Percentiles rank a stretch among this genome's conserved stretches.
Conservation (phyloP, 2,113 vertebrate genomes). For the Myrmecobius fasciatus region DNA sequence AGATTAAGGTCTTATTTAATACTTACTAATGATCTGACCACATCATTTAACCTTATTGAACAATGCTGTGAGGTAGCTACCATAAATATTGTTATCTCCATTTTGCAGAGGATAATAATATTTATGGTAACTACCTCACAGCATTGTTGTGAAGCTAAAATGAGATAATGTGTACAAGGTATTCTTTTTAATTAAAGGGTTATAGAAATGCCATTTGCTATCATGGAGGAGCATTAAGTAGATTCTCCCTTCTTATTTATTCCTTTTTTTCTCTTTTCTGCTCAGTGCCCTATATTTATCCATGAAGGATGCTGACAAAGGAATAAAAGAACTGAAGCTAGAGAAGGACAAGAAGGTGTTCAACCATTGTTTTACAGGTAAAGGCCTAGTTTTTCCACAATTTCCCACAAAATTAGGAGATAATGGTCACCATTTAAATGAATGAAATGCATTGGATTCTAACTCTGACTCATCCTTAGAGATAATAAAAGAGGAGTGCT, state of each 20-base stretch:
- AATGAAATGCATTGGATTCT: not conserved
- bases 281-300: slow-evolving; percentile 90
- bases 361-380: slow-evolving; percentile 97
- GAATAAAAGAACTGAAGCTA: slow-evolving; percentile 92
- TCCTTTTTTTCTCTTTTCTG: slow-evolving; percentile 46
- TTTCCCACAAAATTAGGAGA: not conserved
- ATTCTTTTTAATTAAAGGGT: not conserved
- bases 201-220: not conserved
- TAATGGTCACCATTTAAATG: not conserved
- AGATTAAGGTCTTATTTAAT: not conserved
- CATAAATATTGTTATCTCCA: no score
- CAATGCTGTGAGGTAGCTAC: no score
- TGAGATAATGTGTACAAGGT: not conserved
- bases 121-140: not conserved
- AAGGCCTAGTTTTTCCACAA: not conserved
- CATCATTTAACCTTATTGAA: not conserved
- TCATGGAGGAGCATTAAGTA: fast-evolving
- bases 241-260: slow-evolving; percentile 11
- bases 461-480: not conserved
- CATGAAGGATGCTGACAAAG: slow-evolving; percentile 93
- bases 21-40: not conserved
- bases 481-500: not conserved
- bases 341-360: slow-evolving; percentile 94
- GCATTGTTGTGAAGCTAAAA: not conserved
- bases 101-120: not conserved